Conservation (phyloP, 1,140 invertebrate genomes). For the Chelonus insularis region DNA sequence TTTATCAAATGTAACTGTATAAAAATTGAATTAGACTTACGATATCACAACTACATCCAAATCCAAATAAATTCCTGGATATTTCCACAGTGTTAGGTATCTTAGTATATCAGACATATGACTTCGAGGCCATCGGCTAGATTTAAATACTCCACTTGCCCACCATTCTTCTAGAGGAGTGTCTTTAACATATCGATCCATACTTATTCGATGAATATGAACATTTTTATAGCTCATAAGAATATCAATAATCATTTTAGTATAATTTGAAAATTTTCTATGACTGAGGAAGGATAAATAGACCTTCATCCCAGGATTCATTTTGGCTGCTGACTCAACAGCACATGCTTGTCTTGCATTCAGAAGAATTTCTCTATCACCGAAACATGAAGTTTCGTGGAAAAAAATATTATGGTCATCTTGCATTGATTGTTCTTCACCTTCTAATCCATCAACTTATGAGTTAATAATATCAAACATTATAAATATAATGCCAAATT, state of each 20-base stretch:
- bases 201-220: conserved; percentile 48
- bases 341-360: conserved; percentile 67
- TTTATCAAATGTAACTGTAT: no score
- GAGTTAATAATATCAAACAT: not conserved
- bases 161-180: conserved; percentile 66
- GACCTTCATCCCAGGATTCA: conserved; percentile 64
- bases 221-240: conserved; percentile 65
- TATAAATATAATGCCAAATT: not conserved
- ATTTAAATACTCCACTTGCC: conserved; percentile 59
- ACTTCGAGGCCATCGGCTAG: conserved; percentile 60
- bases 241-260: conserved; percentile 46
- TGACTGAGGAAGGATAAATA: conserved; percentile 64
- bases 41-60: conserved; percentile 70
- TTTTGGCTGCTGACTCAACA: conserved; percentile 67
- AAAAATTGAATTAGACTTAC: conserved; percentile 8
- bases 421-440: not conserved
- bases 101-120: conserved; percentile 72
- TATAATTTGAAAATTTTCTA: conserved; percentile 45
- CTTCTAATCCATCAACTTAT: not conserved
- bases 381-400: conserved; percentile 63
- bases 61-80: conserved; percentile 77
- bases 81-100: conserved; percentile 75
- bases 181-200: not conserved
- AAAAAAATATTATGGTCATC: conserved; percentile 60
- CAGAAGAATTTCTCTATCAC: conserved; percentile 49